Percentiles rank a stretch among this genome's conserved stretches.
phyloP scores from a whole-genome alignment of 2,888 invertebrate species.

The Watsonalla binaria region DNA sequence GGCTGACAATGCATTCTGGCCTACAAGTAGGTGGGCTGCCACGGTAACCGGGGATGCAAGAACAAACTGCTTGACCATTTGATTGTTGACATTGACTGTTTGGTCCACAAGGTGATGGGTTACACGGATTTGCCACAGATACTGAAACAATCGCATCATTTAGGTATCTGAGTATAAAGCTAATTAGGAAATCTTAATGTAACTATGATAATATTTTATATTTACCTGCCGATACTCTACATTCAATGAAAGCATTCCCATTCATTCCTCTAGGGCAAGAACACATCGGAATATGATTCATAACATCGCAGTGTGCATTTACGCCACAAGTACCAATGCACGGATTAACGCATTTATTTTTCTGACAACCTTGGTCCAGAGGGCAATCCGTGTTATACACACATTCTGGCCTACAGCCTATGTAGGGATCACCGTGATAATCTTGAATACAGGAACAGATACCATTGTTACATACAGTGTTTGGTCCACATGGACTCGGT shows the following conservation, averaged over 20 bases:
- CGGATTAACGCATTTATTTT: constrained; percentile 85
- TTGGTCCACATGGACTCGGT: constrained; percentile 82
- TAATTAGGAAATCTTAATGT: neutral
- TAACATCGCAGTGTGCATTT: constrained; percentile 84
- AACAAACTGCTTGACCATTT: constrained; percentile 84
- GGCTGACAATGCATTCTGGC: constrained; percentile 86
- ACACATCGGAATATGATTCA: constrained; percentile 85
- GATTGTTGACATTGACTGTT: constrained; percentile 86
- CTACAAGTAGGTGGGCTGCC: constrained; percentile 88
- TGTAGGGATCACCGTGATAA: constrained; percentile 82
- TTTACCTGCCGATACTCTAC: constrained; percentile 74
- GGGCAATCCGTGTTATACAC: constrained; percentile 83
- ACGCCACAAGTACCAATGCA: constrained; percentile 85
- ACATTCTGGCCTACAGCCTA: constrained; percentile 85
- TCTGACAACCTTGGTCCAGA: constrained; percentile 80
- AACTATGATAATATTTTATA: neutral
- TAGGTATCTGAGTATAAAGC: neutral
- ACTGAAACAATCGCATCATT: constrained; percentile 36
- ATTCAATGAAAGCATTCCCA: constrained; percentile 83
- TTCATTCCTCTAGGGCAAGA: constrained; percentile 82
- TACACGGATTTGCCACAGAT: constrained; percentile 79
- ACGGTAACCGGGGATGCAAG: constrained; percentile 84
- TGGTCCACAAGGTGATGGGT: constrained; percentile 88
- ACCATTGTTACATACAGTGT: constrained; percentile 78
- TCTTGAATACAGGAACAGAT: constrained; percentile 80